Conservation (phyloP, 30 jellyfish, hydroid and myxozoan species). For the Chrysaora quinquecirrha region DNA sequence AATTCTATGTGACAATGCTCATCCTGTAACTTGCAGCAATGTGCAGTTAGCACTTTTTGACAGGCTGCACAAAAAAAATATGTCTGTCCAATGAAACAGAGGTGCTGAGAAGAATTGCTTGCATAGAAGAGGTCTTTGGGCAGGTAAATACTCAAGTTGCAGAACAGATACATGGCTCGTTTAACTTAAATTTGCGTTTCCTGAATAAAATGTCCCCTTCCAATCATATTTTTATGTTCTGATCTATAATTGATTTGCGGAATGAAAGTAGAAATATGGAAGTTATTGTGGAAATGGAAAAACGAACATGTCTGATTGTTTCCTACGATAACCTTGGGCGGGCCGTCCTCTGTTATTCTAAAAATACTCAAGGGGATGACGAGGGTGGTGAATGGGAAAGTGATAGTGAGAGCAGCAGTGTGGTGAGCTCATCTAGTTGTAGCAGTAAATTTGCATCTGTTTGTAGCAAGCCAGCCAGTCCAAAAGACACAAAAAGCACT, state of each 20-base stretch:
- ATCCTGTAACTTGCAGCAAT: conserved; percentile 54
- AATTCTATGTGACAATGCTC: conserved; percentile 1
- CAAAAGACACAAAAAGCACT: too few relatives aligned
- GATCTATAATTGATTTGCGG: conserved; percentile 36
- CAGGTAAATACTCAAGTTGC: conserved; percentile 51
- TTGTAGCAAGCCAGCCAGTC: too few relatives aligned
- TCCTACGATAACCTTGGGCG: too few relatives aligned
- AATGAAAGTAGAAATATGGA: conserved; percentile 30
- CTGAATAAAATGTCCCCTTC: conserved; percentile 41
- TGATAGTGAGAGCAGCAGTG: too few relatives aligned
- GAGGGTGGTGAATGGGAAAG: too few relatives aligned
- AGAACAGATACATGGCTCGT: conserved; percentile 57
- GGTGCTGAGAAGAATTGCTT: conserved; percentile 34
- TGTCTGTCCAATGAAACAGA: conserved; percentile 35
- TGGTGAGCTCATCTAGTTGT: too few relatives aligned
- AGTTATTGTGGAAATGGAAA: neutral
- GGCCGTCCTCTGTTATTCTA: too few relatives aligned
- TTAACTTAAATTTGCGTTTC: conserved; percentile 21
- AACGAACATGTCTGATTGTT: too few relatives aligned
- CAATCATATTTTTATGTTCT: conserved; percentile 23
- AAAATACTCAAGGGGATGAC: too few relatives aligned
- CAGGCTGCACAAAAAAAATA: conserved; percentile 39
- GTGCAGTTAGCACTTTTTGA: conserved; percentile 51
- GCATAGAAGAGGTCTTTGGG: conserved; percentile 50
- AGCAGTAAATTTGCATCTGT: too few relatives aligned